Base-by-base conservation (phyloP, 1,140 invertebrate species). In the Uloborus diversus region DNA sequence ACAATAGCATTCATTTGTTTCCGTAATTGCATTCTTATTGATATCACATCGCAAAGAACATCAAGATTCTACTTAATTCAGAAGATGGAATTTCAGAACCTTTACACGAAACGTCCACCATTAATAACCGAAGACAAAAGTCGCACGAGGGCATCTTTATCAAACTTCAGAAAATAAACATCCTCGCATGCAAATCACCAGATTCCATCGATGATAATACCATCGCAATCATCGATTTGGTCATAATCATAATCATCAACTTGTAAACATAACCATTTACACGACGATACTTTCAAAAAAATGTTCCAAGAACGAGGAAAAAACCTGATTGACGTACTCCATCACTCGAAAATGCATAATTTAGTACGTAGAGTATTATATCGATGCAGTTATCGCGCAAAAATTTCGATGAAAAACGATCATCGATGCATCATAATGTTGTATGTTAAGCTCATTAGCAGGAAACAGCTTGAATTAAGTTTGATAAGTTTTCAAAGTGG, bases 401-500 rank as follows among this genome's bases (percentile, higher is more conserved):
- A 20, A 47, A 33, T 65, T 65, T 47, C 62, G 27, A 20, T 30
- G 51, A 7, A 23, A 30, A 9, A 11, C 47, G 64, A 68, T 42
- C 47, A 68, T 49, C 9, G 64, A 68, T 7, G 64, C 25, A 13
- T 51, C 64, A 68, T 51, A 51, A 30, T 64, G 42, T 9, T 30
- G 17, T 32, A 13, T 35, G 13, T 64, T 42, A 42, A 35, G 42
- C 33, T 5, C 61, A 37, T 42, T 64, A 27, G 27, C 4, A 25
- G 7, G 42, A 35, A 27, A 25, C n/a, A n/a, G 42, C 32, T 49
- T 49, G 64, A 49, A 68, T 68, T 68, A 68, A 68, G 64, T 68
- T 68, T 68, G 64, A 68, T 68, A 68, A 68, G 64, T 49, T 68
- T 64, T 68, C 28, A 68, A 68, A 51, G 37, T 68, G 27, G 47